Evolutionary conservation across 2,113 vertebrate species (phyloP).

Genomic region (Rattus norvegicus): GRCr8 NC_086033.1:75689001-75689500

Average conservation of each 20-base stretch:
- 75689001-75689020: background rate
- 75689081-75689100: too few relatives aligned
- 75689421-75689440: background rate
- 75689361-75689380: background rate
- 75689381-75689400: background rate
- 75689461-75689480: background rate
- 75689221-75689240: background rate
- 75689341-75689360: background rate
- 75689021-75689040: background rate
- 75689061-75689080: background rate
- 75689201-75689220: background rate
- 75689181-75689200: background rate
- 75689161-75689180: background rate
- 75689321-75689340: background rate
- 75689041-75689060: background rate
- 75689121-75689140: background rate
- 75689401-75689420: background rate
- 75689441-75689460: background rate
- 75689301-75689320: background rate
- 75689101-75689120: background rate
- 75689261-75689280: background rate
- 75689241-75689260: background rate
- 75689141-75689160: background rate
- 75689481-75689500: background rate
- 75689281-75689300: background rate